Conservation (phyloP, 2,888 invertebrate genomes). For the Oxyteleia sp. region DNA sequence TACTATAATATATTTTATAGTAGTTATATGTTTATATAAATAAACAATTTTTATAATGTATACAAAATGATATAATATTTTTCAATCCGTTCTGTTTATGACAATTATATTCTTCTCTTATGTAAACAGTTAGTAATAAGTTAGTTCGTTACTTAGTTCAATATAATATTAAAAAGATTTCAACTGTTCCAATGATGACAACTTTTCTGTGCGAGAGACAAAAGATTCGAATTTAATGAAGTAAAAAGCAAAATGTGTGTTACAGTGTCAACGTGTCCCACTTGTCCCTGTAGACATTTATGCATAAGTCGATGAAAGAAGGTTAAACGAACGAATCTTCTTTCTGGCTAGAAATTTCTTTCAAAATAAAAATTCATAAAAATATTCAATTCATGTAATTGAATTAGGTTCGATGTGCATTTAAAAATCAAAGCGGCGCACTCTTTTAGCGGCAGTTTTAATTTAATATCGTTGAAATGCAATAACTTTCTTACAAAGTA, state of each 20-base stretch:
- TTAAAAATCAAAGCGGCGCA: constrained; percentile 23
- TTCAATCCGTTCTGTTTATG: no score
- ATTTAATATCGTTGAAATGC: constrained; percentile 49
- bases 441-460: constrained; percentile 32
- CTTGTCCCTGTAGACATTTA: constrained; percentile 46
- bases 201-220: no score
- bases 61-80: no score
- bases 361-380: constrained; percentile 20
- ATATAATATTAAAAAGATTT: no score
- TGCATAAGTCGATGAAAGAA: constrained; percentile 38
- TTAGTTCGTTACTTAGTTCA: no score
- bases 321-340: constrained; percentile 11
- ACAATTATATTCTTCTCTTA: no score
- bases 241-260: constrained; percentile 17
- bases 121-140: no score
- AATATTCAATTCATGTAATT: constrained; percentile 35
- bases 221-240: not conserved
- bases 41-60: no score
- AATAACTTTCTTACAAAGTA: constrained; percentile 31
- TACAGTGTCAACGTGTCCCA: constrained; percentile 40
- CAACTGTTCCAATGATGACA: constrained; percentile 2
- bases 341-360: constrained; percentile 17
- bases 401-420: constrained; percentile 27
- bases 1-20: no score
- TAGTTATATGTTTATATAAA: no score